phyloP scores from a whole-genome alignment of 1,140 invertebrate genomes.

The Heliconius nattereri region DNA sequence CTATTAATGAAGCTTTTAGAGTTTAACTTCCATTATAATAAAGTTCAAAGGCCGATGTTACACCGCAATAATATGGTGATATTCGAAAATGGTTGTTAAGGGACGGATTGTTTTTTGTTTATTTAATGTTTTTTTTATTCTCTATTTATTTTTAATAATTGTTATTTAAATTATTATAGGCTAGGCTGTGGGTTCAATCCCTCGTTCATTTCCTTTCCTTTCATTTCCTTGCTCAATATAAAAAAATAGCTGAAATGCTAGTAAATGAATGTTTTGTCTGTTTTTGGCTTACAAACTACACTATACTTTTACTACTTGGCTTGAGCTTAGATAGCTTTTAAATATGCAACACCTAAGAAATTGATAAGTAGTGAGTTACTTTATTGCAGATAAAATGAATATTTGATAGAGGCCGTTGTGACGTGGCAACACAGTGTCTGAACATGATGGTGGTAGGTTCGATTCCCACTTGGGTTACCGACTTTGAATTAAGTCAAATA shows the following conservation, averaged over 20 bases:
- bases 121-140: constrained; percentile 1
- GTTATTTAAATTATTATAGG: background rate
- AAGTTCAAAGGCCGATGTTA: constrained; percentile 68
- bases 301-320: background rate
- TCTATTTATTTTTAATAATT: background rate
- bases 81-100: constrained; percentile 64
- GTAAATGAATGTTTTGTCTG: background rate
- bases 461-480: too few species aligned
- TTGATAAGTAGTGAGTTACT: too few species aligned
- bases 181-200: too few species aligned
- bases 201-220: too few species aligned
- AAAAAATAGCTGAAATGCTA: too few species aligned
- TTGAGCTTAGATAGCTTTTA: background rate
- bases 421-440: too few species aligned
- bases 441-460: too few species aligned
- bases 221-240: too few species aligned
- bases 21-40: constrained; percentile 37
- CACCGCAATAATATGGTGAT: constrained; percentile 65
- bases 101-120: constrained; percentile 36
- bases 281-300: background rate
- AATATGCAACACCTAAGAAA: background rate
- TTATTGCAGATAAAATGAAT: too few species aligned
- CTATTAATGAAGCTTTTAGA: constrained; percentile 13
- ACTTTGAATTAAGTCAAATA: too few species aligned
- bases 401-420: too few species aligned